Base-by-base conservation (phyloP, 1,140 invertebrate species). In the Aphelenchoides besseyi region DNA sequence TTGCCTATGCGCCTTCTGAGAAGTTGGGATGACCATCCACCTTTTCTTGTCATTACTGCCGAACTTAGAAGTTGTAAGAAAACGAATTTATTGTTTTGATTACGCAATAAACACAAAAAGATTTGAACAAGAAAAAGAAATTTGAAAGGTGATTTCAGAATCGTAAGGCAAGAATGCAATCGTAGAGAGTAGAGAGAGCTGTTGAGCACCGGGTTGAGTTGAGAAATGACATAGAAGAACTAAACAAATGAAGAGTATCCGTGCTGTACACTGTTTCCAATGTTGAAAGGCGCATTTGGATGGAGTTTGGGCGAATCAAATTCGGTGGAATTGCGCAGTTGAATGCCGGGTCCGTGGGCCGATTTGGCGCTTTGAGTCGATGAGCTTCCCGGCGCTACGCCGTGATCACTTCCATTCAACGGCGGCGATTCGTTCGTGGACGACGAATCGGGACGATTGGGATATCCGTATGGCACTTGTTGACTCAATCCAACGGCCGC, bases 201-300 rank as follows among this genome's bases (percentile, higher is more conserved):
- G n/a, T 61, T 1, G 59, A 61, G 30, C 30, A 61, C 59, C 59
- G 59, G 59, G n/a, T 18, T 36, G n/a, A 61, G 33, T n/a, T 16
- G 28, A 61, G 59, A 30, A 29, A 2, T 26, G 2, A 0, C 16
- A 61, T 29, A 16, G 41, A 48, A 48, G 41, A 48, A 48, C 41
- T 59, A 66, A 37, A 66, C 63, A 33, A 66, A 66, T 12, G 63
- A 66, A 16, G 63, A 66, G 32, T 23, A 66, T 16, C 63, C 63
- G 55, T 59, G 55, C 5, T 5, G 5, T 28, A 59, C 55, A 23
- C 12, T 12, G 41, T 48, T 48, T 12, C 41, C 41, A 23, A 12
- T 23, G 2, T 61, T 61, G 59, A 30, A n/a, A n/a, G 30, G n/a
- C 41, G 63, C 1, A 33, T 36, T 18, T n/a, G 63, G 30, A 1